Evolutionary conservation across 2,888 invertebrate genomes (phyloP), one percentile per base, ranked within the genome.

Genomic region (Conops quadrifasciatus): DNA sequence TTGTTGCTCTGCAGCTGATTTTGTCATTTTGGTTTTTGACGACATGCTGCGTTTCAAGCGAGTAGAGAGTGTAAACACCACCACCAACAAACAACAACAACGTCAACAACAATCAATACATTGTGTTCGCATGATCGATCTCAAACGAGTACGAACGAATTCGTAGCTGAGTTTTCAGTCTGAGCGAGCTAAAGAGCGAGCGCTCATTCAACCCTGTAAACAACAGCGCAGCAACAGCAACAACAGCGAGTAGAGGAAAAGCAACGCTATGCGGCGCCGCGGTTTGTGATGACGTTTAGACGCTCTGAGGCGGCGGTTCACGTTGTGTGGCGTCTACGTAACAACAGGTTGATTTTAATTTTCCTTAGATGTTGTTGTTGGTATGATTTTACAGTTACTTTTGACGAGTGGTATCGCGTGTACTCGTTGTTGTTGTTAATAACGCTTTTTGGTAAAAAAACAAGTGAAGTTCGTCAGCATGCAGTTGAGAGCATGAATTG

Each of bases 171-270:
- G 9, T 36, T 36, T 36, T 36, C 36, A 36, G 9, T 36, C 36
- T 26, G 56, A 24, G 56, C 56, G 13, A 56, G 21, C 56, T n/a
- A 7, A 9, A 36, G 36, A 36, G 36, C 9, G 36, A 36, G 36
- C 49, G 60, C 24, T 67, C 68, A 68, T 68, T 51, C 60, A 68
- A 62, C 36, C 60, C 21, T 11, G 24, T 62, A 49, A 67, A 67
- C 60, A 58, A 26, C 67, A 19, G 2, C 51, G 19, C 21, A 59
- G 16, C 16, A 53, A 9, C 36, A 9, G 5, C 36, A 36, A 9
- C 36, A 36, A 36, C 36, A 36, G 36, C 36, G 9, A 36, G 36
- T 36, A 36, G 36, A 1, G 58, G 58, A 4, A 4, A 16, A 45
- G 68, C 68, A 68, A 68, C 21, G 24, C 15, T 21, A 51, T 45